These are phyloP conservation scores for Enteromius afrohamiltoni DNA, from an alignment of 2,797 vertebrate species.

Conservation along the genomic window DNA sequence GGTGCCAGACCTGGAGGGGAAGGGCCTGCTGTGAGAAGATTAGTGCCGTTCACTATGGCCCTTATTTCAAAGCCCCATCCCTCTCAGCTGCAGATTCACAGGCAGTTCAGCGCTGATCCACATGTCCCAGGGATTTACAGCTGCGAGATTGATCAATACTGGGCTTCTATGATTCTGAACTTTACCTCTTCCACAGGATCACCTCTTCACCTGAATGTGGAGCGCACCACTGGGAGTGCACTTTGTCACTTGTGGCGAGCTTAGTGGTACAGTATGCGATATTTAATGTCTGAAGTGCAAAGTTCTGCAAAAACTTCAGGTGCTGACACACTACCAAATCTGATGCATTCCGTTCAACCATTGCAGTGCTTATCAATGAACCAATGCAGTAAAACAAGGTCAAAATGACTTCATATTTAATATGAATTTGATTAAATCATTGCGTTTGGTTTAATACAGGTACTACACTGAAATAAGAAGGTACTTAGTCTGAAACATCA, in stretches of 20 bases:
- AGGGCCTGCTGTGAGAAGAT: slow-evolving; percentile 53
- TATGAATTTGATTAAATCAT: neutral
- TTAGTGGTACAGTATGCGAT: neutral
- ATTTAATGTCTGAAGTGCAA: neutral
- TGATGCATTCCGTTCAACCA: neutral
- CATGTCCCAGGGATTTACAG: slow-evolving; percentile 39
- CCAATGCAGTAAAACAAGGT: neutral
- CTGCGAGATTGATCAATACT: slow-evolving; percentile 58
- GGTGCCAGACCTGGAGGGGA: slow-evolving; percentile 39
- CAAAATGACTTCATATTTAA: neutral
- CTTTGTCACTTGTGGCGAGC: slow-evolving; percentile 43
- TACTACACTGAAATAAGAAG: neutral
- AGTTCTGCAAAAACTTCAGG: slow-evolving; percentile 1
- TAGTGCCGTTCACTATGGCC: slow-evolving; percentile 47
- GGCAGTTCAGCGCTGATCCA: slow-evolving; percentile 45
- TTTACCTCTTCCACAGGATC: slow-evolving; percentile 17
- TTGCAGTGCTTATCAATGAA: neutral
- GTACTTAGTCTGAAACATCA: neutral
- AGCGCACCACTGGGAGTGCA: slow-evolving; percentile 40
- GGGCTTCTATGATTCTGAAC: slow-evolving; percentile 47
- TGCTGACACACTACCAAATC: neutral
- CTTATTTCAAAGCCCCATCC: slow-evolving; percentile 53
- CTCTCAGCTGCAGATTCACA: slow-evolving; percentile 26
- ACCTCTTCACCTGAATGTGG: slow-evolving; percentile 38
- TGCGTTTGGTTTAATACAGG: neutral